Conservation (phyloP, 1,140 invertebrate species). For the Drosophila nebulosa region DNA sequence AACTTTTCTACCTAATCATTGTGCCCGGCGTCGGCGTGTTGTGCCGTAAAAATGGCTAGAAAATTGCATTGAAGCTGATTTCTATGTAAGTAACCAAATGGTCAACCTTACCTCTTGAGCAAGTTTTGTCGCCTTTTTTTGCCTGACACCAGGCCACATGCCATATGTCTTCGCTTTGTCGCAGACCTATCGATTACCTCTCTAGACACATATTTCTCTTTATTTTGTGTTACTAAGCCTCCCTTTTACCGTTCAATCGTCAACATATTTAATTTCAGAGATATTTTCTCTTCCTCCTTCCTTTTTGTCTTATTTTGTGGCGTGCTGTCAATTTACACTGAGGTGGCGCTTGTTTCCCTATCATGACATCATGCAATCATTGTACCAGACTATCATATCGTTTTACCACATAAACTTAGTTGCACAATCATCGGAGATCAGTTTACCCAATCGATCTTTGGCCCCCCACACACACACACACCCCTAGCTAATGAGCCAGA, state of each 20-base stretch:
- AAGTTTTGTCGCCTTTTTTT: background rate
- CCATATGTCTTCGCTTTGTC: background rate
- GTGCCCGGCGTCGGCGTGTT: constrained; percentile 43
- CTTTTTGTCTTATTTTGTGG: constrained; percentile 24
- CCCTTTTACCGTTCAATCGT: background rate
- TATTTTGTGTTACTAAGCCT: constrained; percentile 56
- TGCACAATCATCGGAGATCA: constrained; percentile 51
- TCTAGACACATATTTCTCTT: constrained; percentile 20
- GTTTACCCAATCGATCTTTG: background rate
- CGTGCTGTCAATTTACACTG: constrained; percentile 72
- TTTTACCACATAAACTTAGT: constrained; percentile 60
- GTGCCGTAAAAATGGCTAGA: constrained; percentile 14
- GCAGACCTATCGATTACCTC: constrained; percentile 65
- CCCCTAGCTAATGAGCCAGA: constrained; percentile 61
- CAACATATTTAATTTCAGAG: constrained; percentile 49
- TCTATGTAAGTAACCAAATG: background rate
- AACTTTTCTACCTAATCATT: constrained; percentile 6
- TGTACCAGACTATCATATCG: constrained; percentile 40
- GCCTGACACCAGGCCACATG: constrained; percentile 14
- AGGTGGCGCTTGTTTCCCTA: constrained; percentile 55
- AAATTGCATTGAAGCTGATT: background rate
- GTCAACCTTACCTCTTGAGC: background rate
- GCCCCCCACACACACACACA: constrained; percentile 8
- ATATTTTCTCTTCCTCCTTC: background rate
- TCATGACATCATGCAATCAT: constrained; percentile 74